A percentile compares a stretch with the other conserved stretches of the same genome.
Conservation (phyloP, 2,797 vertebrate species). For the Cryptoprocta ferox region DNA sequence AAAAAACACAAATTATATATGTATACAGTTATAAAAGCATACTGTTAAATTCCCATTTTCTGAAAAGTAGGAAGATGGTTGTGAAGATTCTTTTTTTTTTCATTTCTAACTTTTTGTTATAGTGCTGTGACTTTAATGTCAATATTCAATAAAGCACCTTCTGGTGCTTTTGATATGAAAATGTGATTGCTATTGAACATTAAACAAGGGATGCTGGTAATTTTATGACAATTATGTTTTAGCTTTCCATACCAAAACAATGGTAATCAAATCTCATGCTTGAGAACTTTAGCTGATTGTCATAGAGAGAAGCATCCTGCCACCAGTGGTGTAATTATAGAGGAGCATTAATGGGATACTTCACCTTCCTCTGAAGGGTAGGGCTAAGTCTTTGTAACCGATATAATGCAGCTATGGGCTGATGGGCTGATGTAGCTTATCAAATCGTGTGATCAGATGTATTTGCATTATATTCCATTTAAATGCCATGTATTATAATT, state of each 20-base stretch:
- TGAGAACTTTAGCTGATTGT: slow-evolving; percentile 18
- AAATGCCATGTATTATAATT: background rate
- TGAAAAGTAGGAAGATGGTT: background rate
- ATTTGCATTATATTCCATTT: slow-evolving; percentile 27
- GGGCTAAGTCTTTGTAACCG: background rate
- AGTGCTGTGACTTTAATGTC: slow-evolving; percentile 15
- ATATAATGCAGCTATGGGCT: background rate
- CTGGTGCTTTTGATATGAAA: slow-evolving; percentile 19
- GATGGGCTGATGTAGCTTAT: background rate
- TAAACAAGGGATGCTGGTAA: slow-evolving; percentile 22
- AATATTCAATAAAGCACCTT: slow-evolving; percentile 18
- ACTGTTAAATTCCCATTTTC: background rate
- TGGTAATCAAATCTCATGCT: slow-evolving; percentile 56
- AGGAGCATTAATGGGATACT: background rate
- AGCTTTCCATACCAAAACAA: slow-evolving; percentile 41
- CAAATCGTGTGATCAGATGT: background rate
- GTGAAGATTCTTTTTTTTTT: background rate
- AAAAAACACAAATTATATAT: background rate
- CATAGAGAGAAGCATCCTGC: background rate
- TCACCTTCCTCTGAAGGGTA: slow-evolving; percentile 42
- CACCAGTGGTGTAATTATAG: background rate
- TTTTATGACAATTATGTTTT: slow-evolving; percentile 52
- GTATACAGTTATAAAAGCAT: background rate
- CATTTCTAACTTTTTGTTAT: background rate
- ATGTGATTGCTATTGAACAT: slow-evolving; percentile 30